These are phyloP conservation scores for Ostrea edulis DNA, from an alignment of 1,140 invertebrate genomes.

Conservation along the genomic window DNA sequence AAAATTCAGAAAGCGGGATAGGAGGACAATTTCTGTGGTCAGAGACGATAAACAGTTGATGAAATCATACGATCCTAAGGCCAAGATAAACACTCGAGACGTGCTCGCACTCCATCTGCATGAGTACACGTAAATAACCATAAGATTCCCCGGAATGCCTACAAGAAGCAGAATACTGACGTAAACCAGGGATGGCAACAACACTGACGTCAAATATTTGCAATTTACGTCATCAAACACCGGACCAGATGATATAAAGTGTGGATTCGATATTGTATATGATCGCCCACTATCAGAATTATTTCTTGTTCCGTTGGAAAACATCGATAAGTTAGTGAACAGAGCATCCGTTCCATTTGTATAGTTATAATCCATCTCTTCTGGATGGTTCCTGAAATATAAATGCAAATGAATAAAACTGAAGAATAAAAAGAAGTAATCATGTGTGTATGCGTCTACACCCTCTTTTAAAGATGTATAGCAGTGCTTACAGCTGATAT, in stretches of 20 bases:
- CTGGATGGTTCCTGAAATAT: not conserved
- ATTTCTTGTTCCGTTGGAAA: not conserved
- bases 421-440: too few species aligned
- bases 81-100: constrained; percentile 52
- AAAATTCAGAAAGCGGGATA: constrained; percentile 48
- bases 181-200: constrained; percentile 50
- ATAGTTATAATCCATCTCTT: not conserved
- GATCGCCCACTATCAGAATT: not conserved
- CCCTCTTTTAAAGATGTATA: too few species aligned
- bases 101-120: constrained; percentile 51
- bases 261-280: not conserved
- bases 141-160: constrained; percentile 51
- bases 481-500: too few species aligned
- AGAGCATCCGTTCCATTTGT: not conserved
- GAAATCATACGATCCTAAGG: constrained; percentile 51
- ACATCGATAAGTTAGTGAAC: not conserved
- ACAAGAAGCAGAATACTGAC: constrained; percentile 50
- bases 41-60: constrained; percentile 49
- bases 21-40: constrained; percentile 43
- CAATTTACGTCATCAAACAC: not conserved
- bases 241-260: constrained; percentile 24
- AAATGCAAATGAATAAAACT: too few species aligned
- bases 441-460: too few species aligned
- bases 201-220: not conserved
- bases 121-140: constrained; percentile 54